Evolutionary conservation across 2,888 invertebrate genomes (phyloP).

Genomic region (Athripsodes cinereus): DNA sequence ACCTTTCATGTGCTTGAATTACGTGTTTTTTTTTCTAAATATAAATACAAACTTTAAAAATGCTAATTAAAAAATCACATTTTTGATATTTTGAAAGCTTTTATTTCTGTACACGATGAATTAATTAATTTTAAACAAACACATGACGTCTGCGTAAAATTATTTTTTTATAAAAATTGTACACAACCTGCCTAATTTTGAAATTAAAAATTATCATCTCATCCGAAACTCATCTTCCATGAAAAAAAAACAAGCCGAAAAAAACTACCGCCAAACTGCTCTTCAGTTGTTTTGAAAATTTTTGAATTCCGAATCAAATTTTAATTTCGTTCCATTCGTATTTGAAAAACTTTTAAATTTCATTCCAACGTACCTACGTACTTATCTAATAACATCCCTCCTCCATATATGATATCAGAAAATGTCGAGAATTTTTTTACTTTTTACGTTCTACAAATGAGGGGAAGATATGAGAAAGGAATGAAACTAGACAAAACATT

Average conservation of each 20-base stretch:
- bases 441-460: background rate
- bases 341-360: background rate
- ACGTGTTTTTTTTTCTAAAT: too few relatives aligned
- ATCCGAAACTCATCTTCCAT: too few relatives aligned
- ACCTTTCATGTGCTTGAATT: too few relatives aligned
- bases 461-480: background rate
- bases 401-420: background rate
- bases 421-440: background rate
- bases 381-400: background rate
- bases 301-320: background rate
- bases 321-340: background rate
- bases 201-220: too few relatives aligned
- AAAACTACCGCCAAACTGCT: background rate
- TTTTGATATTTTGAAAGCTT: too few relatives aligned
- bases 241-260: background rate
- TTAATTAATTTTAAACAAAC: too few relatives aligned
- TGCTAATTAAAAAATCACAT: too few relatives aligned
- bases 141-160: too few relatives aligned
- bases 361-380: background rate
- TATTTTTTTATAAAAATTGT: too few relatives aligned
- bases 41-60: too few relatives aligned
- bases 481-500: background rate
- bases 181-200: too few relatives aligned
- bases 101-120: too few relatives aligned
- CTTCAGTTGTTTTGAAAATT: background rate